phyloP scores from a whole-genome alignment of 2,113 vertebrate species.

The Azemiops feae region DNA sequence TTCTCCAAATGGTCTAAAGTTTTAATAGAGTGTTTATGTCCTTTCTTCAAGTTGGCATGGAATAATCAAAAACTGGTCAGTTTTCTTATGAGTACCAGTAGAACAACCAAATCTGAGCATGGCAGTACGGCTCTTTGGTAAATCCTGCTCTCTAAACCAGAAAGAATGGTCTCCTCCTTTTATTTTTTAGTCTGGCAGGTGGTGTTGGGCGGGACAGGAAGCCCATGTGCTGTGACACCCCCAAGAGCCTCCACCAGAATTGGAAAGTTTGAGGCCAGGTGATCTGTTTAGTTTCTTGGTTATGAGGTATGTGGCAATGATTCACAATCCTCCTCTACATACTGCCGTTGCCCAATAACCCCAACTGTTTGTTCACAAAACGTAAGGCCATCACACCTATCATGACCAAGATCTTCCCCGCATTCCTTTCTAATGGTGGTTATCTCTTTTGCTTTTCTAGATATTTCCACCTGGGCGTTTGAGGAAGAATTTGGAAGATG shows the following conservation, averaged over 20 bases:
- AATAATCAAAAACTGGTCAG: too few species aligned
- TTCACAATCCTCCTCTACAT: neutral
- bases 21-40: neutral
- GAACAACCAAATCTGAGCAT: neutral
- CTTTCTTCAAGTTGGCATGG: neutral
- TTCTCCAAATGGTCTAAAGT: neutral
- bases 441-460: constrained; percentile 67
- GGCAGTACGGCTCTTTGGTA: neutral
- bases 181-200: constrained; percentile 74
- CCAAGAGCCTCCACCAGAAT: constrained; percentile 98
- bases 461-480: constrained; percentile 95
- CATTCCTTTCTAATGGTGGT: accelerated
- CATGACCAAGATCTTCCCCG: accelerated
- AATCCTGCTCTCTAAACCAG: neutral
- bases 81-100: neutral
- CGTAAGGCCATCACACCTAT: neutral
- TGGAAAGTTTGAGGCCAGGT: constrained; percentile 98
- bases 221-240: constrained; percentile 98
- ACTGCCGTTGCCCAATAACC: too few species aligned
- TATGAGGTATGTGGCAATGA: accelerated
- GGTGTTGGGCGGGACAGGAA: constrained; percentile 96
- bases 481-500: constrained; percentile 97
- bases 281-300: constrained; percentile 22
- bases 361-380: accelerated
- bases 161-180: neutral